Conservation (phyloP, 1,140 invertebrate species). For the Popillia japonica region DNA sequence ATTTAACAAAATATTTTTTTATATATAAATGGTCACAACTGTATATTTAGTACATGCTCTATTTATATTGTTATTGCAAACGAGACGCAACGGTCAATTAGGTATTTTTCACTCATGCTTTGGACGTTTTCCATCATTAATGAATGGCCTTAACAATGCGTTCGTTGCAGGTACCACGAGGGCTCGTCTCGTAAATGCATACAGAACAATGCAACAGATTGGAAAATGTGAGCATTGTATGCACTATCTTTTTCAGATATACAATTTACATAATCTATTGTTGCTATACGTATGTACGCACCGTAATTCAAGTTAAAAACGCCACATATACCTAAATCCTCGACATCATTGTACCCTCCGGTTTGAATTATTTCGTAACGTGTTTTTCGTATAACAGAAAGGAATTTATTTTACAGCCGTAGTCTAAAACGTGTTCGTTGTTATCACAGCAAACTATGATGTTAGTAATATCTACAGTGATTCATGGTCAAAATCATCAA, state of each 20-base stretch:
- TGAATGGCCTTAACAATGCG: neutral
- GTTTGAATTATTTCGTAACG: too few species aligned
- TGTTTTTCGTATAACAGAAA: too few species aligned
- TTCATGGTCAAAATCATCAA: neutral
- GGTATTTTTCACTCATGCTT: neutral
- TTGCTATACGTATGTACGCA: neutral
- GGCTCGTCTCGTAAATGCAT: neutral
- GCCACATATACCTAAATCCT: neutral
- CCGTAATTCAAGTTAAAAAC: neutral
- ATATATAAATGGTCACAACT: too few species aligned
- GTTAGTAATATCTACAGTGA: neutral
- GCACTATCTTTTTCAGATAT: neutral
- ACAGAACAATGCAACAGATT: neutral
- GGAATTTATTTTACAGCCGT: too few species aligned
- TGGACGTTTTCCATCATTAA: neutral
- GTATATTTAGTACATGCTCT: too few species aligned
- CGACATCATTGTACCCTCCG: too few species aligned
- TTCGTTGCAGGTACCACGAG: neutral
- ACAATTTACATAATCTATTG: slow-evolving; percentile 23
- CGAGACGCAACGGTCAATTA: neutral
- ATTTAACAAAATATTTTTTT: too few species aligned
- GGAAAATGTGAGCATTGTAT: slow-evolving; percentile 22
- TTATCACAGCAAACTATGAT: too few species aligned
- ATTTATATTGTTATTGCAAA: neutral
- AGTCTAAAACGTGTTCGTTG: too few species aligned